Base-by-base conservation (phyloP, 2,113 vertebrate species). In the Siniperca chuatsi region DNA sequence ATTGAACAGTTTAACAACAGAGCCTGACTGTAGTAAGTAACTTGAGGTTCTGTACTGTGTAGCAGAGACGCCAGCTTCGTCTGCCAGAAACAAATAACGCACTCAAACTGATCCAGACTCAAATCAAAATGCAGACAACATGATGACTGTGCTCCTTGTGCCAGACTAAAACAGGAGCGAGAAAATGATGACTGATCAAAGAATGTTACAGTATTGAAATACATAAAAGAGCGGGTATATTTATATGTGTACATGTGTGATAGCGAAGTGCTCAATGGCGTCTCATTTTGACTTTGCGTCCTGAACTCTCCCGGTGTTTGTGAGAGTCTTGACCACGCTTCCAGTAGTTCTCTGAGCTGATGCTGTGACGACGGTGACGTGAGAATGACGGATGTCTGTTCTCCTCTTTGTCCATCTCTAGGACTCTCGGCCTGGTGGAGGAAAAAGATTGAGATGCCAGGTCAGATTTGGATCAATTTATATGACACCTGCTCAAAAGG, bases 391-490 rank as follows among this genome's bases (percentile, higher is more conserved):
- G 98, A 52, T 95, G 97, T 73, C 98, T 95, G 93, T 99, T 98
- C 93, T 99, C 97, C 82, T 99, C 98, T 88, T 99, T 99, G 94
- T 99, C 98, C 98, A 99, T 99, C 94, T 99, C 98, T 57, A 99
- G 95, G 82, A 99, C 95, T 46, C 98, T 96, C 21, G 98, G 98
- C 94, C 98, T 99, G 85, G 48, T 4, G 54, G 37, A 84, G 37
- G 29, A 50, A 58, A 20, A 44, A 78, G 1, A 52, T 29, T 3
- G 6, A 78, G 44, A 72, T 7, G 11, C 12, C 3, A 4, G 7
- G 66, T 74, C 46, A 57, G 13, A 42, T 78, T 18, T 25, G 25
- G 15, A 58, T 78, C 33, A 66, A 3, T 29, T 29, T 4, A 21
- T 33, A 54, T 13, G 16, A 29, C 8, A 42, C 33, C 4, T 8